A percentile compares a stretch with the other conserved stretches of the same genome.
Conservation (phyloP, 2,797 vertebrate species). For the Craterocephalus amniculus region DNA sequence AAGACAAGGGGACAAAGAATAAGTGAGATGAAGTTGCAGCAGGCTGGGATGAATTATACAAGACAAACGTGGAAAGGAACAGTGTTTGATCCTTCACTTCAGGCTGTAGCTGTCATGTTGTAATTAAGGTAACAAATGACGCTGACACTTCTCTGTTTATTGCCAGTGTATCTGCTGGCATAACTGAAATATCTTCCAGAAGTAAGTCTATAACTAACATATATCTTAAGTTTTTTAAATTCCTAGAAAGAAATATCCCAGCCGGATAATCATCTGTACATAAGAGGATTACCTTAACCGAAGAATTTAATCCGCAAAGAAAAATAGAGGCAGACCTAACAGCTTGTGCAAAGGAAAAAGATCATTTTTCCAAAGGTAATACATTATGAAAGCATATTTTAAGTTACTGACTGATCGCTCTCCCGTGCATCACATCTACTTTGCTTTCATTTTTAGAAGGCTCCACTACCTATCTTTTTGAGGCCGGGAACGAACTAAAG, state of each 20-base stretch:
- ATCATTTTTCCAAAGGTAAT: background rate
- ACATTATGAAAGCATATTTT: background rate
- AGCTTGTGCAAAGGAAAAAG: constrained; percentile 3
- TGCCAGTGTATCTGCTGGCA: constrained; percentile 33
- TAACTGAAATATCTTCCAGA: constrained; percentile 30
- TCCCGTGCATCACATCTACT: background rate
- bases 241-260: constrained; percentile 20
- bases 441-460: constrained; percentile 10
- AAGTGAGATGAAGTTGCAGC: constrained; percentile 31
- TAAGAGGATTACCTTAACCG: constrained; percentile 37
- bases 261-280: constrained; percentile 32
- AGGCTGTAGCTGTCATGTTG: constrained; percentile 62
- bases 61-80: constrained; percentile 52
- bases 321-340: constrained; percentile 19
- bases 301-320: constrained; percentile 31
- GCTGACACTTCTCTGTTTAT: constrained; percentile 44
- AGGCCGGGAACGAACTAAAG: constrained; percentile 20
- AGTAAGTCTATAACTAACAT: constrained; percentile 31
- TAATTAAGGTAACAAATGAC: constrained; percentile 66
- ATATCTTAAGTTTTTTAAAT: background rate
- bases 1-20: constrained; percentile 36
- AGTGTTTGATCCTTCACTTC: constrained; percentile 61
- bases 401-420: constrained; percentile 1
- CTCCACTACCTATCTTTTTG: constrained; percentile 1
- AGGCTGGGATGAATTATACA: constrained; percentile 62